Evolutionary conservation across 2,888 invertebrate genomes (phyloP), one percentile per base, ranked within the genome.

Genomic region (Acrobeloides nanus): DNA sequence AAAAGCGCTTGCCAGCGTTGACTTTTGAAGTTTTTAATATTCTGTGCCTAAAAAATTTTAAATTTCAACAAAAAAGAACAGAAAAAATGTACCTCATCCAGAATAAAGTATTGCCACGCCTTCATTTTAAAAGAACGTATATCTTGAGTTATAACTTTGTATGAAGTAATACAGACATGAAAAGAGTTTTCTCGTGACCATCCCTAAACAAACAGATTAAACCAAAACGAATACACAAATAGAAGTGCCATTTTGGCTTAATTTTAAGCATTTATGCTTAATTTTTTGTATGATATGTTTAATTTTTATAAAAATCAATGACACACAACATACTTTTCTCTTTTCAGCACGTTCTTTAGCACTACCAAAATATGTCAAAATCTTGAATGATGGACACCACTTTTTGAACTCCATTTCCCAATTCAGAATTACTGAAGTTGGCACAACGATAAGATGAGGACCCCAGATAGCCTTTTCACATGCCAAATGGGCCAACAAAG

Each of bases 391-490:
- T 1, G 97, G 97, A 76, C 93, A 95, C 97, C 97, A 99, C 77
- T 95, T 95, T 77, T 97, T 95, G 74, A 92, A 87, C 78, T 97
- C 97, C 88, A 95, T 89, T 80, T 99, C 97, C 97, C 97, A 97
- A 79, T 99, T 99, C 54, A 97, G 81, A 86, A 97, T 92, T 41
- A 99, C 95, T 60, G 93, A 93, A 15, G 97, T 97, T 51, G 97
- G 97, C 61, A 99, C 97, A 55, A 97, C 87, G 62, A 97, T 90
- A 21, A 97, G 81, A 81, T 97, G 97, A 45, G 97, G 97, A 26
- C 97, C 97, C 97, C 97, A 99, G 74, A 89, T 84, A 61, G 81
- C 82, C 72, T 84, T 84, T 71, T 88, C 89, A 68, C 88, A 87
- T 20, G 93, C 93, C 61, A 93, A 79, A 79, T 93, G 90, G 21